Evolutionary conservation across 1,140 invertebrate species (phyloP), one percentile per base, ranked within the genome.

Genomic region (Pollicipes pollicipes): DNA sequence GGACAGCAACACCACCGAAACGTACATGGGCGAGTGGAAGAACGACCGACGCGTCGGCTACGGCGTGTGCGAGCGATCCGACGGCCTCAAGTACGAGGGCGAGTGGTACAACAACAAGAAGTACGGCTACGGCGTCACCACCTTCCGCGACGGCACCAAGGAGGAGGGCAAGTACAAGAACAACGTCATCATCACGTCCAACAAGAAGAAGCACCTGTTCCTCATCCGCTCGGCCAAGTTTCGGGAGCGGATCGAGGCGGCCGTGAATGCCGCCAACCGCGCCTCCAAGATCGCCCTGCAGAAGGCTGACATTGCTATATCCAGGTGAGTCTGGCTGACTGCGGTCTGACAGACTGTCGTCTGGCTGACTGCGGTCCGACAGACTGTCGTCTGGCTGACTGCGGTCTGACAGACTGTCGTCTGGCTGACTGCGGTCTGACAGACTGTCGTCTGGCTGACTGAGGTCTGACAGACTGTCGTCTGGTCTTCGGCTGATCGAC

Each of bases 21-120:
- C 93, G 0, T 99, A 99, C 81, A 90, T 94, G 85, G 97, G 97
- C 24, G 97, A 99, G 82, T 99, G 97, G 97, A 99, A 99, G 81
- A 97, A 98, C 82, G 97, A 99, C 82, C 97, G 97, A 81, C 84
- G 97, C 63, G 91, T 90, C n/a, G 97, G 97, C 28, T 98, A 97
- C 80, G 97, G 97, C 72, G 89, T 97, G 72, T 96, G 93, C 77
- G 97, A 99, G 81, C 86, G 97, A 45, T 96, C 93, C 66, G 97
- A 99, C 80, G 97, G 97, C 21, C 84, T 99, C 29, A 90, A 85
- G 75, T 97, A 97, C 81, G 94, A 97, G 78, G 97, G 97, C n/a
- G 97, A 99, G 80, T 99, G 97, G 97, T 94, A 95, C 80, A 94
- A 92, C 78, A 99, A 99, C 82, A 94, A 95, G 76, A 99, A 99